phyloP scores from a whole-genome alignment of 2,113 vertebrate genomes.

The Pipa parva region DNA sequence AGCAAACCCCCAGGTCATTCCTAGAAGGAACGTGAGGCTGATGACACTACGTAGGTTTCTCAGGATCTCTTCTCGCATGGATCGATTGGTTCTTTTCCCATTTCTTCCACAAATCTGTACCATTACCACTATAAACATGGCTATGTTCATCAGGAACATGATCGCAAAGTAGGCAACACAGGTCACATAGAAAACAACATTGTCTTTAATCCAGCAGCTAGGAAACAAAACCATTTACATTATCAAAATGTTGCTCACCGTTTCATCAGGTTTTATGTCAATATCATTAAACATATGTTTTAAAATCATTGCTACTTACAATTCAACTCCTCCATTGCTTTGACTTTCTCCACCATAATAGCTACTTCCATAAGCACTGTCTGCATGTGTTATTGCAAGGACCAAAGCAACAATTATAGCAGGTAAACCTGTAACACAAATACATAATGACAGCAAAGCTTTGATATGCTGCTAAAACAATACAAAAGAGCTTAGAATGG shows the following conservation, averaged over 20 bases:
- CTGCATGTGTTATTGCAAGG: constrained; percentile 66
- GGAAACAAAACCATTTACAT: constrained; percentile 15
- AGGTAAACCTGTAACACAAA: constrained; percentile 78
- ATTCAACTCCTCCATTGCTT: constrained; percentile 67
- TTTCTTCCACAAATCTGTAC: constrained; percentile 95
- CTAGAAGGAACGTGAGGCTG: constrained; percentile 92
- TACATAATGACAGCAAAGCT: too few species aligned
- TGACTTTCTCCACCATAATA: constrained; percentile 59
- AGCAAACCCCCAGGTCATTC: constrained; percentile 97
- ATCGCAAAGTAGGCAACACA: constrained; percentile 86
- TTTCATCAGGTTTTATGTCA: neutral
- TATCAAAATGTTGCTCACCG: neutral
- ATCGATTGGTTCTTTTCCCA: constrained; percentile 86
- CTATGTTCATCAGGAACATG: constrained; percentile 88
- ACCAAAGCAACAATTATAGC: constrained; percentile 74
- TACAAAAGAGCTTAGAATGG: too few species aligned
- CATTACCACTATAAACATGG: constrained; percentile 98
- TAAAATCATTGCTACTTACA: constrained; percentile 73
- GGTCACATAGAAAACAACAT: constrained; percentile 78
- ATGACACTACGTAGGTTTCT: constrained; percentile 87
- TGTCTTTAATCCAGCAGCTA: constrained; percentile 86
- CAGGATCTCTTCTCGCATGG: constrained; percentile 82
- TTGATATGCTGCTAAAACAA: too few species aligned
- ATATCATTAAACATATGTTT: neutral
- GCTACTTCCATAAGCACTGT: constrained; percentile 65